Conservation (phyloP, 2,113 vertebrate species). For the Ammodytes dubius region DNA sequence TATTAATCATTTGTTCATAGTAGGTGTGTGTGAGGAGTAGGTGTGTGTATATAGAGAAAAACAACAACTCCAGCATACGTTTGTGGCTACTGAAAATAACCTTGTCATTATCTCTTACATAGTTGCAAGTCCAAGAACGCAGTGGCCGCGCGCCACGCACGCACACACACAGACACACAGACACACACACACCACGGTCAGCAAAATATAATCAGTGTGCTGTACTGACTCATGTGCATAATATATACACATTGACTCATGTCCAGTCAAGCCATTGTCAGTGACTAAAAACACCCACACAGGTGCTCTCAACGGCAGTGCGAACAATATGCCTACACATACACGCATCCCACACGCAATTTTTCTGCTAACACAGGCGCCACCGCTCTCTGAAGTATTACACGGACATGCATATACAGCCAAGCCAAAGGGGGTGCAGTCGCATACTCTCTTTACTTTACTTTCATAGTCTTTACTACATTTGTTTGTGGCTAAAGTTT, state of each 20-base stretch:
- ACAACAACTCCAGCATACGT: conserved; percentile 8
- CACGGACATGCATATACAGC: background rate
- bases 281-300: conserved; percentile 65
- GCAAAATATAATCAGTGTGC: conserved; percentile 32
- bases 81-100: conserved; percentile 30
- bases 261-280: conserved; percentile 66
- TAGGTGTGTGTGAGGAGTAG: background rate
- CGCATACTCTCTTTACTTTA: background rate
- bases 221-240: conserved; percentile 56
- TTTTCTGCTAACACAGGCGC: conserved; percentile 16
- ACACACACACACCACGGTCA: conserved; percentile 1
- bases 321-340: conserved; percentile 68
- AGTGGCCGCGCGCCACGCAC: background rate
- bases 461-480: too few species aligned
- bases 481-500: too few species aligned
- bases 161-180: conserved; percentile 6
- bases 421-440: background rate
- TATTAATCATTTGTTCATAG: conserved; percentile 21
- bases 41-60: background rate
- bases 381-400: conserved; percentile 31
- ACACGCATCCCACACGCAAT: conserved; percentile 42
- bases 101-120: conserved; percentile 17
- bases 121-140: conserved; percentile 10
- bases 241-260: conserved; percentile 58
- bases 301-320: conserved; percentile 47